Base-by-base conservation (phyloP, 1,140 invertebrate genomes). In the Halictus rubicundus region DNA sequence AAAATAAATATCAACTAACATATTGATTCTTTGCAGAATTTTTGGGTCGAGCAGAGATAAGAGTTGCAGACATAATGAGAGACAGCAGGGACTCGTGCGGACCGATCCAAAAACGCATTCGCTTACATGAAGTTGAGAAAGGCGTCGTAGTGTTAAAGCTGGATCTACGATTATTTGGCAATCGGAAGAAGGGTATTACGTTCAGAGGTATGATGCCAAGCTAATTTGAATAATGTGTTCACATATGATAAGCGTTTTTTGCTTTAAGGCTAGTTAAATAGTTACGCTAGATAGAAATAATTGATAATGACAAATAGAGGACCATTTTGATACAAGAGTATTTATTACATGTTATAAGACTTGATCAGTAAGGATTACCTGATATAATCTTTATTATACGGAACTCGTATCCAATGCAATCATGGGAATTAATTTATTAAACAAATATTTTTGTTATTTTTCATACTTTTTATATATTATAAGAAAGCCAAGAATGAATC, bases 91-190 rank as follows among this genome's bases (percentile, higher is more conserved):
- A 93, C 81, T 92, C 92, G n/a, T 94, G 93, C 83, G 96, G 95
- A 77, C 96, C 96, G 60, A 94, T 97, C 59, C 94, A 94, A 27
- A 96, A 96, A 89, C 93, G 94, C 74, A 93, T 97, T n/a, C 94
- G 93, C 68, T 91, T 97, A 46, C 94, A 95, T 81, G 96, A 97
- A 93, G 96, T 96, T 6, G 95, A 96, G 73, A 94, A 94, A 59
- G 96, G 96, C 32, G 95, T 96, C 87, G 94, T 97, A 42, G 90
- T 95, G 32, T 93, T 97, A 27, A 97, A 97, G 90, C 91, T 97
- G 59, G 96, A 97, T 90, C 92, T 97, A 59, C 95, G 96, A 84
- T 90, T 97, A 25, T 97, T 96, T 92, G 84, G 64, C 39, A 87
- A 78, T 68, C 81, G 72, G 68, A 86, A 83, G 81, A 68, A 75